These are phyloP conservation scores for Stegana nigrithorax DNA, from an alignment of 2,888 invertebrate species.

Conservation along the genomic window DNA sequence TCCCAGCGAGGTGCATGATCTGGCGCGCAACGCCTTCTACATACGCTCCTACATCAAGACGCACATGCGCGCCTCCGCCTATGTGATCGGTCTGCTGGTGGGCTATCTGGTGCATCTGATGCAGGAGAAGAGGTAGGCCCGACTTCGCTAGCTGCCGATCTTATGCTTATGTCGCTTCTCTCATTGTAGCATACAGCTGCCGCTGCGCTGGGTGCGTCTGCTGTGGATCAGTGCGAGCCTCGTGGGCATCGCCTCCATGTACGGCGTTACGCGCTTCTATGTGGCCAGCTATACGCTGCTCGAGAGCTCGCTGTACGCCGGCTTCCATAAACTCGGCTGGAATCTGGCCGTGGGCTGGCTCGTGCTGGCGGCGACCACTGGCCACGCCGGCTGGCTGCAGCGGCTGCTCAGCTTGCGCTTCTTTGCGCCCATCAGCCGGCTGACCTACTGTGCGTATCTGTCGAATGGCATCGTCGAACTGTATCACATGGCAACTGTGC, in stretches of 20 bases:
- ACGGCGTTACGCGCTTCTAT: constrained; percentile 75
- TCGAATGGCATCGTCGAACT: constrained; percentile 79
- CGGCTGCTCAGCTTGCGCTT: constrained; percentile 58
- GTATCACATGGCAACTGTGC: constrained; percentile 73
- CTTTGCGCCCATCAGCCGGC: constrained; percentile 75
- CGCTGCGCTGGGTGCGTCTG: constrained; percentile 58
- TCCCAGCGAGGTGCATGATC: constrained; percentile 77
- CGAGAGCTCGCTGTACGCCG: constrained; percentile 76
- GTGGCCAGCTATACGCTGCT: constrained; percentile 72
- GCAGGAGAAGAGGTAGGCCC: constrained; percentile 72
- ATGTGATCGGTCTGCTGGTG: constrained; percentile 76
- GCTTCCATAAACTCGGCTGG: constrained; percentile 77
- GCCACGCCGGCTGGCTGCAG: constrained; percentile 72
- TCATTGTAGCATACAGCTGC: constrained; percentile 65
- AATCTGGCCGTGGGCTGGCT: constrained; percentile 77
- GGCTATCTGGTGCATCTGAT: constrained; percentile 76
- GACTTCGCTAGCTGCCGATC: too few relatives aligned
- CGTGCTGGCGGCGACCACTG: constrained; percentile 75
- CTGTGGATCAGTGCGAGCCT: constrained; percentile 55
- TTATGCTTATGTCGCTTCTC: background rate
- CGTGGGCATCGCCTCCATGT: constrained; percentile 73
- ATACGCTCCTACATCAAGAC: constrained; percentile 78
- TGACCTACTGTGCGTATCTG: constrained; percentile 80
- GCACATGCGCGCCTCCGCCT: constrained; percentile 79
- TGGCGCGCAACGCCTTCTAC: constrained; percentile 75